Percentiles rank a stretch among this genome's conserved stretches.
Evolutionary conservation across 1,140 invertebrate species (phyloP).

Genomic region (Pectinophora gossypiella): DNA sequence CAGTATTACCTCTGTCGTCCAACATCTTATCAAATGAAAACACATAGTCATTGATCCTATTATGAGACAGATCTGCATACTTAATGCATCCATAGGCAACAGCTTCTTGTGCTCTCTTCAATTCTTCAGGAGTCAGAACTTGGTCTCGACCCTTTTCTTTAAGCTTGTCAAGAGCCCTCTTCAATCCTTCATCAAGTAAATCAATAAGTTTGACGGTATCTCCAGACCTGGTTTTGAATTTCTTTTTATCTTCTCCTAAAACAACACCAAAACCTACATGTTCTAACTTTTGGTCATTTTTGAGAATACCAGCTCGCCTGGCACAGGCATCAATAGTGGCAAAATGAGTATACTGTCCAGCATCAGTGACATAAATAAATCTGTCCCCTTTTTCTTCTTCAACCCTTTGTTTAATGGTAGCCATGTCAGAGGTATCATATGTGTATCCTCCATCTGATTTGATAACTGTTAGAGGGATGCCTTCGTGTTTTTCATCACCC

Average conservation of each 20-base stretch:
- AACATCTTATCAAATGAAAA: constrained; percentile 99
- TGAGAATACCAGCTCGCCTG: constrained; percentile 81
- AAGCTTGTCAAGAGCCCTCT: constrained; percentile 89
- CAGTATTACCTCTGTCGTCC: constrained; percentile 99
- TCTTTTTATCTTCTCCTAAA: constrained; percentile 98
- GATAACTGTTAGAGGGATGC: constrained; percentile 93
- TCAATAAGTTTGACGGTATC: constrained; percentile 94
- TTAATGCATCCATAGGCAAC: constrained; percentile 99
- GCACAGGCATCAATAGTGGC: constrained; percentile 84
- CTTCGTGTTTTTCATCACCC: constrained; percentile 75
- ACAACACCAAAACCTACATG: constrained; percentile 98
- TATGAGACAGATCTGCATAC: constrained; percentile 97
- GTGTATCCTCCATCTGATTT: constrained; percentile 99
- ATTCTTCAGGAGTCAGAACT: constrained; percentile 88
- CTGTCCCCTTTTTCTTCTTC: constrained; percentile 93
- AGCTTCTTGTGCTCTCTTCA: constrained; percentile 90
- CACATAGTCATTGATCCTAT: constrained; percentile 95
- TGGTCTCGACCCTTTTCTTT: constrained; percentile 94
- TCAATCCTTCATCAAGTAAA: constrained; percentile 96
- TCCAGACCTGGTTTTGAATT: constrained; percentile 99
- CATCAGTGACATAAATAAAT: constrained; percentile 97
- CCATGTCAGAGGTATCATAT: constrained; percentile 99
- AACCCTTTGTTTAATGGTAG: constrained; percentile 91
- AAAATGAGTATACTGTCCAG: constrained; percentile 95
- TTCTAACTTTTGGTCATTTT: constrained; percentile 82